Base-by-base conservation (phyloP, 2,113 vertebrate species). In the Felis catus region DNA sequence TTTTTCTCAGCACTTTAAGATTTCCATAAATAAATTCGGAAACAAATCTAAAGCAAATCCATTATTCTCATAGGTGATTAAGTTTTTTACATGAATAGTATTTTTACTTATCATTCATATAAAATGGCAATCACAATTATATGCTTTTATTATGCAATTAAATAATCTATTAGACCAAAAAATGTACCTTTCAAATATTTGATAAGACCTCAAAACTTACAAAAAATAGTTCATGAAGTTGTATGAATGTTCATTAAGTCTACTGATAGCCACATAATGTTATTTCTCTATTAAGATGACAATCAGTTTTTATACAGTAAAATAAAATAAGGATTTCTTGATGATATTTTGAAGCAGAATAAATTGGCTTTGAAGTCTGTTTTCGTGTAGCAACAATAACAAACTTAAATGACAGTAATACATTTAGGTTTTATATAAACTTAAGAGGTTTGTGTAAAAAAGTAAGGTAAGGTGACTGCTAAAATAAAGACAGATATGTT, bases 201-300 rank as follows among this genome's bases (percentile, higher is more conserved):
- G 98, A 99, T 99, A 98, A 98, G 97, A 99, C 98, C 99, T 99
- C 98, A 99, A 98, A 99, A 97, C 92, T 96, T 98, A 97, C 95
- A 84, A 95, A 95, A 97, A 98, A 89, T 78, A 97, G 98, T 98
- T 99, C 99, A 99, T 99, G 98, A 99, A 99, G 97, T 96, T 87
- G 66, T 83, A 90, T 86, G 95, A 97, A 97, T 97, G 97, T 98
- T 95, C 97, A 91, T 91, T 58, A 97, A 98, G 98, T 99, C 99
- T 97, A 98, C 88, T 90, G 89, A 98, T 98, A 98, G 98, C 98
- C 98, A 98, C 97, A 96, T 91, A 97, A 97, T 98, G 95, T 98
- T 98, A 99, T 98, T 98, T 99, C 96, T 98, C 97, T 97, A 93
- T 98, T 98, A 99, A 99, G 98, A 98, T 98, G 98, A 97, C 97